Conservation (phyloP, 2,888 invertebrate genomes). For the Apocheima hispidaria region DNA sequence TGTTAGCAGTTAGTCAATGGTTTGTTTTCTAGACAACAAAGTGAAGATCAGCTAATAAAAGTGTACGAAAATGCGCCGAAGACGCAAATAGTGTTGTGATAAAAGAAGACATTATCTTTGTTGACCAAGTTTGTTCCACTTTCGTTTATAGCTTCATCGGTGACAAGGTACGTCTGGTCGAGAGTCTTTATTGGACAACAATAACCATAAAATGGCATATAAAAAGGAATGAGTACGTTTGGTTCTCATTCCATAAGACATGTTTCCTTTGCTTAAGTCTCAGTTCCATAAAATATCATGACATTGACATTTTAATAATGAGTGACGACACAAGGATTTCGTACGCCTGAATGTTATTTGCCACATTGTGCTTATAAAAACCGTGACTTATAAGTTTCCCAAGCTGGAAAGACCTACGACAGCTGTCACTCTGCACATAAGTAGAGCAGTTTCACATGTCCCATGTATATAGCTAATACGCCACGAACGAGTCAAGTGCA, state of each 20-base stretch:
- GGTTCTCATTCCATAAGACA: too few species aligned
- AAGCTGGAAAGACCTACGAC: too few species aligned
- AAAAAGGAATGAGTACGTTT: neutral
- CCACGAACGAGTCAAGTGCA: neutral
- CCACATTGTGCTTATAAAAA: too few species aligned
- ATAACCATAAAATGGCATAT: conserved; percentile 10
- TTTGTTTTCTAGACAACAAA: conserved; percentile 12
- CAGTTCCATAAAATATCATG: neutral
- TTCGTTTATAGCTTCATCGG: conserved; percentile 59
- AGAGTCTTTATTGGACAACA: conserved; percentile 39
- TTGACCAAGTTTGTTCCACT: conserved; percentile 73
- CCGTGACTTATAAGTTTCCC: too few species aligned
- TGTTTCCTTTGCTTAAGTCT: neutral
- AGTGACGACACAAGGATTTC: too few species aligned
- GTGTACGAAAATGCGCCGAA: conserved; percentile 72
- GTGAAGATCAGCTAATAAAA: conserved; percentile 40
- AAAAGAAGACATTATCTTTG: conserved; percentile 69
- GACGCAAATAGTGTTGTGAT: conserved; percentile 76
- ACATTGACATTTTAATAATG: neutral
- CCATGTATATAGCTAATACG: too few species aligned
- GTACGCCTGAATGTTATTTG: too few species aligned
- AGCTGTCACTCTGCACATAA: neutral
- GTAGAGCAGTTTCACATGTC: neutral
- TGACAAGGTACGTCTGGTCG: conserved; percentile 62
- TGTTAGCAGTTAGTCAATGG: conserved; percentile 3